Conservation (phyloP, 1,140 invertebrate species). For the Tetragnatha versicolor region DNA sequence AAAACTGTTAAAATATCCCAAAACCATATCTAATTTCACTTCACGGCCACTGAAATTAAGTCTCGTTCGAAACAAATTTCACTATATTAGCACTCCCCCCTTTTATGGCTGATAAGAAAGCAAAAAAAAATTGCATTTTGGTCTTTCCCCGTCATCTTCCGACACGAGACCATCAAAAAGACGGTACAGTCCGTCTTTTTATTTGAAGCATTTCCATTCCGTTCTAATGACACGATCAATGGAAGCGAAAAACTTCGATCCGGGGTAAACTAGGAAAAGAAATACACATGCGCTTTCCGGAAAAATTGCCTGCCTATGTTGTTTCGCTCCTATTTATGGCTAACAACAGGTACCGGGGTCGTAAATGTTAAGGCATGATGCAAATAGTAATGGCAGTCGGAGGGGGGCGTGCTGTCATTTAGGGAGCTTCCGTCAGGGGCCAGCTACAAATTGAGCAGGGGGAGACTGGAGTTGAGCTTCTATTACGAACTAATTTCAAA, state of each 20-base stretch:
- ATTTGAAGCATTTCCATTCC: slow-evolving; percentile 11
- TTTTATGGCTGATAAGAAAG: too few relatives aligned
- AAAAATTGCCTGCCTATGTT: slow-evolving; percentile 14
- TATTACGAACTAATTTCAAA: too few relatives aligned
- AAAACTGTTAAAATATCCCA: too few relatives aligned
- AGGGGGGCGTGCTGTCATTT: neutral
- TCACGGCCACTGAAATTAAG: too few relatives aligned
- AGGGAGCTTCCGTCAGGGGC: neutral
- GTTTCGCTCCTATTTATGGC: slow-evolving; percentile 27
- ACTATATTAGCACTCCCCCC: too few relatives aligned
- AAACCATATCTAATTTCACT: too few relatives aligned
- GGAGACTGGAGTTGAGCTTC: too few relatives aligned
- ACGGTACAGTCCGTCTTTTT: too few relatives aligned
- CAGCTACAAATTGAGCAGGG: neutral
- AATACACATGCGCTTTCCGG: neutral
- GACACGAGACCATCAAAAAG: too few relatives aligned
- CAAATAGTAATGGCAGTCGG: slow-evolving; percentile 15
- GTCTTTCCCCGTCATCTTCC: too few relatives aligned
- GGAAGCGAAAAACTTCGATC: neutral
- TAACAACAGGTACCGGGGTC: slow-evolving; percentile 29
- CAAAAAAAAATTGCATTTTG: too few relatives aligned
- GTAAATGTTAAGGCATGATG: slow-evolving; percentile 30
- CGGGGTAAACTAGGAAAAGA: slow-evolving; percentile 10
- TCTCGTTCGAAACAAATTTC: too few relatives aligned
- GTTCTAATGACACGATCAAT: slow-evolving; percentile 5